These are phyloP conservation scores for Nannospalax galili DNA, from an alignment of 2,113 vertebrate genomes.

Conservation along the genomic window DNA sequence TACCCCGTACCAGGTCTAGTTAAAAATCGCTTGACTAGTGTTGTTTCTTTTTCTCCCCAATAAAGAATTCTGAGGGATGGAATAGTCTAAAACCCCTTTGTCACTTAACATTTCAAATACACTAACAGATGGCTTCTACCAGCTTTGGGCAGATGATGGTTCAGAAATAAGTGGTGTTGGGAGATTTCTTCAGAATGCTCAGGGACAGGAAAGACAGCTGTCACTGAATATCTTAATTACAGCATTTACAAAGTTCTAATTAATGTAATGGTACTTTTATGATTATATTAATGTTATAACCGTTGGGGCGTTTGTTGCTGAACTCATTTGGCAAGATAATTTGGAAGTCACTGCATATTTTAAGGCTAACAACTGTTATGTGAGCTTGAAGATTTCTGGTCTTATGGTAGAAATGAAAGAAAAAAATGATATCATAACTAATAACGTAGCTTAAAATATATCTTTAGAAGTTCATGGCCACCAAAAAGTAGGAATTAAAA, in stretches of 20 bases:
- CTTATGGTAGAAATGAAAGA: slow-evolving; percentile 46
- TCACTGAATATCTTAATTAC: slow-evolving; percentile 88
- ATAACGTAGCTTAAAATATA: background rate
- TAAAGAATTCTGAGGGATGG: slow-evolving; percentile 53
- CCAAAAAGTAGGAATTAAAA: background rate
- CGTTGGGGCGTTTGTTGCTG: slow-evolving; percentile 82
- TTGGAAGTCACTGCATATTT: slow-evolving; percentile 80
- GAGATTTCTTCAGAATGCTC: slow-evolving; percentile 86
- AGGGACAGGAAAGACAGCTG: slow-evolving; percentile 88
- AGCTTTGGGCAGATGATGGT: slow-evolving; percentile 83
- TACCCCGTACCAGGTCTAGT: background rate
- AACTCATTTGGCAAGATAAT: slow-evolving; percentile 81
- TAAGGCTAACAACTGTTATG: slow-evolving; percentile 71
- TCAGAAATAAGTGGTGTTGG: slow-evolving; percentile 84
- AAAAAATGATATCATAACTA: slow-evolving; percentile 40
- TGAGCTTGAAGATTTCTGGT: slow-evolving; percentile 36
- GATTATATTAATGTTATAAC: slow-evolving; percentile 87
- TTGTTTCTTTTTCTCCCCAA: background rate
- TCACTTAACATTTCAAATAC: slow-evolving; percentile 84
- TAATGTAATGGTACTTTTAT: slow-evolving; percentile 89
- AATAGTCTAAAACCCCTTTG: slow-evolving; percentile 79
- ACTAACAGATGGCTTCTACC: slow-evolving; percentile 86
- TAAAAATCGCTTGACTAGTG: slow-evolving; percentile 36
- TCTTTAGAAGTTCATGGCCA: background rate
- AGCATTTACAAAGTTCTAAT: slow-evolving; percentile 88